phyloP scores from a whole-genome alignment of 2,113 vertebrate genomes.

The Cochlearius cochlearius region DNA sequence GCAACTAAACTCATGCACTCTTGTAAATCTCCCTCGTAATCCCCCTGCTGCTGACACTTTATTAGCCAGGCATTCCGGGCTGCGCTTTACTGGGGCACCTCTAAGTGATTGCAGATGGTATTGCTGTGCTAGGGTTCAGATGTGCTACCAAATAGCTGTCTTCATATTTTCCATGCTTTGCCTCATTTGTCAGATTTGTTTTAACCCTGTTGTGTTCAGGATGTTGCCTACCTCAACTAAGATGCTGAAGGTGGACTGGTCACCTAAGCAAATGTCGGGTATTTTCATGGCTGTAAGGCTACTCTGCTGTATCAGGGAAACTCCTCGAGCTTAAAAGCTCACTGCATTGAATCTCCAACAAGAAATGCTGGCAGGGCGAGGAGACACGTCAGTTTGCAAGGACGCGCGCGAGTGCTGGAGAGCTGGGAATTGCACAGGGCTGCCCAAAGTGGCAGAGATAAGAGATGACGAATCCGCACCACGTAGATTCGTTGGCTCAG shows the following conservation, averaged over 20 bases:
- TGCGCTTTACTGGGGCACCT: slow-evolving; percentile 62
- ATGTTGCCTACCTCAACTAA: not conserved
- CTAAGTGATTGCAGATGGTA: slow-evolving; percentile 68
- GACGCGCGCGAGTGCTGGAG: not conserved
- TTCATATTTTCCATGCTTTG: slow-evolving; percentile 65
- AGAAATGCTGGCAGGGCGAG: not conserved
- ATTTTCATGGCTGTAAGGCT: not conserved
- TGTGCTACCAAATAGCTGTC: slow-evolving; percentile 68
- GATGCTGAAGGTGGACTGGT: not conserved
- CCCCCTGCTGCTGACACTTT: slow-evolving; percentile 72
- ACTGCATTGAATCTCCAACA: not conserved
- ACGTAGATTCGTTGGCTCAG: fast-evolving
- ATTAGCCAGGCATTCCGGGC: slow-evolving; percentile 71
- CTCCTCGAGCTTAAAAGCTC: not conserved
- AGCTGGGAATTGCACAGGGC: not conserved
- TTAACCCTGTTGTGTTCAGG: slow-evolving; percentile 64
- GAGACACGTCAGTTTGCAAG: not conserved
- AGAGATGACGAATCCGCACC: not conserved
- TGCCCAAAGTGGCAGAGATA: not conserved
- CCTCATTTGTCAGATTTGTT: slow-evolving; percentile 47
- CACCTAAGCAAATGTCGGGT: not conserved
- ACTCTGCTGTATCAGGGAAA: not conserved
- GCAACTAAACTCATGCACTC: slow-evolving; percentile 67
- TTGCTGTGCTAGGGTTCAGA: slow-evolving; percentile 45
- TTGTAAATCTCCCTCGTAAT: slow-evolving; percentile 74